A percentile compares a stretch with the other conserved stretches of the same genome.
Evolutionary conservation across 1,140 invertebrate genomes (phyloP).

Genomic region (Leptoteleia sp.): DNA sequence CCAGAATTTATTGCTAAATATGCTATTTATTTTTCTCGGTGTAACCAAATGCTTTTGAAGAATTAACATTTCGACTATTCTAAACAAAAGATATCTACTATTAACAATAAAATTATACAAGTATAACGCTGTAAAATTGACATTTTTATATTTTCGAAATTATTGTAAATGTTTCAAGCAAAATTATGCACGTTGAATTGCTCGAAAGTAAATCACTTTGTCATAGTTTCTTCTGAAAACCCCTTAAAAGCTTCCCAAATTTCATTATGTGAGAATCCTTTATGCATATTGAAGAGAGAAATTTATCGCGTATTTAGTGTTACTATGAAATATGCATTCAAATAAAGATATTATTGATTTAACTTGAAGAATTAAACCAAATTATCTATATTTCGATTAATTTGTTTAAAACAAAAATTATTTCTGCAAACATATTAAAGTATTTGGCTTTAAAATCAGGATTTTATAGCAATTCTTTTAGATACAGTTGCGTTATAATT

Average conservation of each 20-base stretch:
- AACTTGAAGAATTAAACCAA: background rate
- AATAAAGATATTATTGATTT: background rate
- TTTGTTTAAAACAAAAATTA: background rate
- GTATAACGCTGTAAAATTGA: background rate
- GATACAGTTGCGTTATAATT: no score
- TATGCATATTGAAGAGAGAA: conserved; percentile 11
- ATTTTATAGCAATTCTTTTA: no score
- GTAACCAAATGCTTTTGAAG: background rate
- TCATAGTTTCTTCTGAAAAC: conserved; percentile 6
- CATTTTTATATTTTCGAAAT: background rate
- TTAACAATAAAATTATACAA: background rate
- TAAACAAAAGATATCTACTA: background rate
- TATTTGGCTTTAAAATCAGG: no score
- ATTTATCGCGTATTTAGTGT: conserved; percentile 14
- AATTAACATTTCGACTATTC: conserved; percentile 2
- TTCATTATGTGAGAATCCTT: conserved; percentile 20
- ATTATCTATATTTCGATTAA: background rate
- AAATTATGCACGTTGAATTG: background rate
- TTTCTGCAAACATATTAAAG: no score
- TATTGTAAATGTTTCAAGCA: background rate
- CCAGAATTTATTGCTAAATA: no score
- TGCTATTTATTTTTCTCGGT: no score
- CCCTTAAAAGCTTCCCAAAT: conserved; percentile 24
- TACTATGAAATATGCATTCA: background rate
- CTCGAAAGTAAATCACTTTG: conserved; percentile 9